These are phyloP conservation scores for Colossoma macropomum DNA, from an alignment of 2,113 vertebrate species.

Conservation along the genomic window DNA sequence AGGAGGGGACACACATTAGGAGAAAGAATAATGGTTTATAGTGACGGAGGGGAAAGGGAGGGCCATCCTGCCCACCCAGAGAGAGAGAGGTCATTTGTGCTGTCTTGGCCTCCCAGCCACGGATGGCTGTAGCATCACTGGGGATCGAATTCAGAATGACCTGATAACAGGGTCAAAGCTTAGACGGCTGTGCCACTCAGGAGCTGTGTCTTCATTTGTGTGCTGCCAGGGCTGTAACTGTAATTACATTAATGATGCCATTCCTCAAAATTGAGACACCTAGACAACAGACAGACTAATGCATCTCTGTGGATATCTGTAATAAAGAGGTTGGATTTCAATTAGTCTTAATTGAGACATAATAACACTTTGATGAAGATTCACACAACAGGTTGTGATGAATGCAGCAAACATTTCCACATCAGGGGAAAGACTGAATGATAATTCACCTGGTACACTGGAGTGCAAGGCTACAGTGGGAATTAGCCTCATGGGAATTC, in stretches of 20 bases:
- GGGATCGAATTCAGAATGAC: no score
- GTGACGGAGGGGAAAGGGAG: no score
- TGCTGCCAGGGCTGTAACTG: background rate
- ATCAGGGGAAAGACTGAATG: conserved; percentile 16
- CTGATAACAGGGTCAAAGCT: no score
- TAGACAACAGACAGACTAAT: background rate
- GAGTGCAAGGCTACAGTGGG: background rate
- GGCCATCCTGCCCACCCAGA: no score
- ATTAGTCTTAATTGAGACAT: conserved; percentile 44
- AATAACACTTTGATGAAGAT: conserved; percentile 46
- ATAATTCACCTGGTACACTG: conserved; percentile 37
- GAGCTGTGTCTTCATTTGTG: background rate
- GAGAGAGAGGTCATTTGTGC: no score
- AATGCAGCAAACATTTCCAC: conserved; percentile 35
- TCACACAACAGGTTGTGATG: conserved; percentile 45
- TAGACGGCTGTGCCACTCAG: no score
- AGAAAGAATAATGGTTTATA: no score
- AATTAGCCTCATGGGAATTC: background rate
- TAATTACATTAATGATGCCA: background rate
- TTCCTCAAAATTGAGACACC: background rate
- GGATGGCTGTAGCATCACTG: no score
- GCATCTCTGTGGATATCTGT: conserved; percentile 3
- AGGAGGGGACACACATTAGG: no score
- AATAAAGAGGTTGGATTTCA: conserved; percentile 33
- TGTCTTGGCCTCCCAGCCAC: no score